Base-by-base conservation (phyloP, 2,888 invertebrate genomes). In the Apamea crenata region DNA sequence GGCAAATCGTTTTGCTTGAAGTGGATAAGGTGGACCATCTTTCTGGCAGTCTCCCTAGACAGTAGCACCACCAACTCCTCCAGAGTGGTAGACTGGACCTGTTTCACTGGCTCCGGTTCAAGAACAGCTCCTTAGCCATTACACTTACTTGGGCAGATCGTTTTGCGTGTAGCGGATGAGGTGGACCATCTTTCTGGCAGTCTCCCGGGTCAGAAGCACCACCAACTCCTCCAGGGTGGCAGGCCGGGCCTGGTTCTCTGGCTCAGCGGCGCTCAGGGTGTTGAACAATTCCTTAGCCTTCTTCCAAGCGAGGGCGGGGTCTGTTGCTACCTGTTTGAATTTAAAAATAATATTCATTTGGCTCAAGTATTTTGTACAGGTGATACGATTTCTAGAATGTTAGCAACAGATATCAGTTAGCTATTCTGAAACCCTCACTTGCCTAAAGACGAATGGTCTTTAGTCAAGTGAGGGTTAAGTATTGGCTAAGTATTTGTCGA, bases 231-330 rank as follows among this genome's bases (percentile, higher is more conserved):
- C 99, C 56, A 98, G 93, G 2, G 98, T 98, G 83, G 97, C 97
- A 0, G 98, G 99, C 59, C 98, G 97, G 7, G 98, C 98, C 94
- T 99, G 99, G 95, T 99, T 99, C 95, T 98, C 99, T 0, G 99
- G 98, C 92, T 99, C 99, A 2, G 80, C 18, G 44, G 98, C 98
- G 91, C 98, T 98, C 75, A 99, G 95, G 63, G 97, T 97, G 1
- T 93, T 94, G 98, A 98, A 98, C 69, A 98, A 93, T 86, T 98
- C 98, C 88, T 97, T 98, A 3, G 98, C 98, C 92, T 98, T 98
- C 92, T 98, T 97, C 93, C 98, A 97, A 1, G 98, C 98, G 78
- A 98, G 94, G 84, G 97, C 98, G 0, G 99, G 99, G 95, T 99
- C 98, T 32, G 98, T 98, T 5, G 98, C 98, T 89, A 98, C 96